phyloP scores from a whole-genome alignment of 2,113 vertebrate species.

The Ciconia maguari region DNA sequence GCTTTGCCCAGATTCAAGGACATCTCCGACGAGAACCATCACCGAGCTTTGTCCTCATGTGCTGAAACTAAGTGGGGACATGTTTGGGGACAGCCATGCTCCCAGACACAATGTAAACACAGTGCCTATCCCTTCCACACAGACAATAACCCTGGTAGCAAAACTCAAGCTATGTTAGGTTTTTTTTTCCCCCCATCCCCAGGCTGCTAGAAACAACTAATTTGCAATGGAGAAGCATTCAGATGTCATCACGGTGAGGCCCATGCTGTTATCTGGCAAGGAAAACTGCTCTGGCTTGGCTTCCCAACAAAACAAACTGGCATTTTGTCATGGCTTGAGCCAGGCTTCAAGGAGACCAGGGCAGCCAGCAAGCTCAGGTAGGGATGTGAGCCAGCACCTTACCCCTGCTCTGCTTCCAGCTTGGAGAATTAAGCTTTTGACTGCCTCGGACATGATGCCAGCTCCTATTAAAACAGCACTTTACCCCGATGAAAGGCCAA shows the following conservation, averaged over 20 bases:
- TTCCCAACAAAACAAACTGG: constrained; percentile 23
- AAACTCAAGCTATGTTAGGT: neutral
- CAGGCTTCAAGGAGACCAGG: neutral
- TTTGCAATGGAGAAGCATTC: neutral
- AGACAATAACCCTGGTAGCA: neutral
- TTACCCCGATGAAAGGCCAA: neutral
- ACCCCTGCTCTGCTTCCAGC: constrained; percentile 15
- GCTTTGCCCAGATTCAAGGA: neutral
- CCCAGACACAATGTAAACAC: neutral
- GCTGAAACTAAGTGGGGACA: fast-evolving
- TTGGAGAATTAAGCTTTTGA: neutral
- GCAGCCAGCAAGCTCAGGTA: neutral
- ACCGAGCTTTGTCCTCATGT: fast-evolving
- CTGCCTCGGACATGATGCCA: neutral
- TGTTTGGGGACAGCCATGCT: neutral
- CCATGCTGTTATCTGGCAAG: constrained; percentile 4
- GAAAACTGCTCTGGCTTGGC: neutral
- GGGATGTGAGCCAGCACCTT: neutral
- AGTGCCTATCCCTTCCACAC: neutral
- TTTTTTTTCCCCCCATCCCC: neutral
- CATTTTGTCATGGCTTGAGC: constrained; percentile 13
- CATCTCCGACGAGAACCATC: neutral
- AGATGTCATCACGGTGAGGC: neutral
- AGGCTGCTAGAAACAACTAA: neutral
- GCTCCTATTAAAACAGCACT: neutral